These are phyloP conservation scores for Butastur rufipennis DNA, from an alignment of 2,113 vertebrate species.

Conservation along the genomic window DNA sequence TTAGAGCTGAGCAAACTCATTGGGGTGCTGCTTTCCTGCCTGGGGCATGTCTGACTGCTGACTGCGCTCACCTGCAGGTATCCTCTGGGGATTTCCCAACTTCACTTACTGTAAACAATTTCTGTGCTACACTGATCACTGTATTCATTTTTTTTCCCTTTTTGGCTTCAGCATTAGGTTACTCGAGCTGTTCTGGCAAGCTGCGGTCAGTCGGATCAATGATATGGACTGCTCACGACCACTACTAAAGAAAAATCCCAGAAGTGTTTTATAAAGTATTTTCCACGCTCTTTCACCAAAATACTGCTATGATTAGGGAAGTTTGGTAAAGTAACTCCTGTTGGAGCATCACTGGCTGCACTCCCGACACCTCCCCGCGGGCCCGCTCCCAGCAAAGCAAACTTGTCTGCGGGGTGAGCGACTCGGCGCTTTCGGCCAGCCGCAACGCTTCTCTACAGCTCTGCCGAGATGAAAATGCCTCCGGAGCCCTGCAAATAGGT, in stretches of 20 bases:
- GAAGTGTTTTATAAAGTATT: not conserved
- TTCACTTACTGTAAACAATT: not conserved
- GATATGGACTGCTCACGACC: not conserved
- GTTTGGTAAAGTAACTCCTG: not conserved
- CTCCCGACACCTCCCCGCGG: not conserved
- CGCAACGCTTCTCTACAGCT: fast-evolving
- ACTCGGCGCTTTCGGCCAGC: fast-evolving
- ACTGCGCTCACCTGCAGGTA: fast-evolving
- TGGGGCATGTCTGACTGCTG: not conserved
- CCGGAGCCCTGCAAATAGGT: not conserved
- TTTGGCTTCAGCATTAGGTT: not conserved
- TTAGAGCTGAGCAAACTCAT: not conserved
- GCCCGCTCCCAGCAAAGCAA: not conserved
- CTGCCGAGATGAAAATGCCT: not conserved
- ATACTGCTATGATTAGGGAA: not conserved
- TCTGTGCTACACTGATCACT: not conserved
- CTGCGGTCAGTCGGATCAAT: not conserved
- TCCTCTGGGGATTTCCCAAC: not conserved
- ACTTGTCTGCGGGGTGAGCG: not conserved
- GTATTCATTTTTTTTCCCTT: not conserved
- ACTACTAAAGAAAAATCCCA: not conserved
- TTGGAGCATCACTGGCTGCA: fast-evolving
- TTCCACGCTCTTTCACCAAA: not conserved
- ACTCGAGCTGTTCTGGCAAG: not conserved
- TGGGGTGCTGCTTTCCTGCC: not conserved